These are phyloP conservation scores for Tenthredo livida DNA, from an alignment of 2,888 invertebrate species.

Conservation along the genomic window DNA sequence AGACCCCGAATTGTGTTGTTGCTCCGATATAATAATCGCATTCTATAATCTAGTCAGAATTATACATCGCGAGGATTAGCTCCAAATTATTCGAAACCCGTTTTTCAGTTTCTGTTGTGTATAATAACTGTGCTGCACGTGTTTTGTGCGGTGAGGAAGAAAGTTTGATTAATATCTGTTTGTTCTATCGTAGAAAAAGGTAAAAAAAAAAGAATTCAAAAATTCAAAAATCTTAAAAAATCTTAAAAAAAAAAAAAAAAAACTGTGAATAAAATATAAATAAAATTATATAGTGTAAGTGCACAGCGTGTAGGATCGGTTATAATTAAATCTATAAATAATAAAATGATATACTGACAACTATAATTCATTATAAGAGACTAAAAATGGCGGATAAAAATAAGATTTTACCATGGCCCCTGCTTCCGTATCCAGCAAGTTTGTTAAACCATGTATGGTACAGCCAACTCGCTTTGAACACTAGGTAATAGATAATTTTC, in stretches of 20 bases:
- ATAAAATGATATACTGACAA: constrained; percentile 59
- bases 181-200: neutral
- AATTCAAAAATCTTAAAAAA: neutral
- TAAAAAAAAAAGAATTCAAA: neutral
- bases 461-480: constrained; percentile 72
- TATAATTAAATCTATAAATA: neutral
- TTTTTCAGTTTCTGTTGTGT: neutral
- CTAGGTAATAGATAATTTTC: constrained; percentile 53
- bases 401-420: constrained; percentile 74
- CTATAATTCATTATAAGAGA: neutral
- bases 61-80: neutral
- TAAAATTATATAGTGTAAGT: constrained; percentile 8
- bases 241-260: neutral
- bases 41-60: constrained; percentile 10
- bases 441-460: constrained; percentile 75
- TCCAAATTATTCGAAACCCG: neutral
- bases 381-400: constrained; percentile 76
- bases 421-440: constrained; percentile 74
- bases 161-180: neutral
- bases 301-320: neutral
- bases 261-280: neutral
- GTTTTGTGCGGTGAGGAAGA: neutral
- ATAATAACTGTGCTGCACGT: neutral
- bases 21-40: neutral
- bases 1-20: neutral